These are phyloP conservation scores for Drosophila sp. DNA, from an alignment of 1,140 invertebrate genomes.

Conservation along the genomic window DNA sequence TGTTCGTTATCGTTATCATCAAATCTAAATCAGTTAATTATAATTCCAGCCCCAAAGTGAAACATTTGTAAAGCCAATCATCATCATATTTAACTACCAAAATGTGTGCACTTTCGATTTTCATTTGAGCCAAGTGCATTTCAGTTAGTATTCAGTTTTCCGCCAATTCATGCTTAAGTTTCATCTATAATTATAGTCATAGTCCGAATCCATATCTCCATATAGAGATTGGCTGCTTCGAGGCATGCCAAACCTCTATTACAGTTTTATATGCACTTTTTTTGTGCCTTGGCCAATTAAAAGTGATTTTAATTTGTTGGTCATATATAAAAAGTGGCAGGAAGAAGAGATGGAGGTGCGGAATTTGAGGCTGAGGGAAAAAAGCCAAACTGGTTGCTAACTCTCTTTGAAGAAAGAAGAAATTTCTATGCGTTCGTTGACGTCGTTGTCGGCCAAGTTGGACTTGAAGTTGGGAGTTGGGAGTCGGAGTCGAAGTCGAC, in stretches of 20 bases:
- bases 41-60: not conserved
- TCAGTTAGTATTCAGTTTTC: constrained; percentile 33
- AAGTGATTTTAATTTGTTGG: constrained; percentile 58
- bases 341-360: not conserved
- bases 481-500: not conserved
- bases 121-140: constrained; percentile 42
- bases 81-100: constrained; percentile 26
- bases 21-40: not conserved
- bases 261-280: constrained; percentile 30
- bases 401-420: constrained; percentile 55
- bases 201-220: not conserved
- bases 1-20: not conserved
- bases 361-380: not conserved
- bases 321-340: constrained; percentile 12
- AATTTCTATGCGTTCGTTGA: constrained; percentile 79
- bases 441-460: not conserved
- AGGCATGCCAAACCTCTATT: constrained; percentile 15
- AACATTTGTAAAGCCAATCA: not conserved
- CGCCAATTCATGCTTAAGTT: constrained; percentile 54
- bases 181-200: constrained; percentile 30
- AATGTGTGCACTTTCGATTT: constrained; percentile 65
- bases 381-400: constrained; percentile 63
- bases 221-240: not conserved
- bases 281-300: constrained; percentile 44
- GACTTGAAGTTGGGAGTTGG: not conserved